A percentile compares a stretch with the other conserved stretches of the same genome.
These are phyloP conservation scores for Callorhinus ursinus DNA, from an alignment of 2,113 vertebrate genomes.

Conservation along the genomic window DNA sequence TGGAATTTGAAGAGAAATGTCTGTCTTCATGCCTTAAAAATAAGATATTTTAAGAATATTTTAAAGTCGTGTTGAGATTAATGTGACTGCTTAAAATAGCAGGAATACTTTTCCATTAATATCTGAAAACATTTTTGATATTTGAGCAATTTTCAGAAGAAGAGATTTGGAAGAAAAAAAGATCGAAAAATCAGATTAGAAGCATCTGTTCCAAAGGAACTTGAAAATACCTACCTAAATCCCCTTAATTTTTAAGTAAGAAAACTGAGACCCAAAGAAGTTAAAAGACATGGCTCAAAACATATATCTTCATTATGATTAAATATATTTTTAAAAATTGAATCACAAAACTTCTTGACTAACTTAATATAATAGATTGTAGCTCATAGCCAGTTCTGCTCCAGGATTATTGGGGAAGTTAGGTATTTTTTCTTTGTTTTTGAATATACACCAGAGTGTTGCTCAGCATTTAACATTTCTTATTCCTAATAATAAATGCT, in stretches of 20 bases:
- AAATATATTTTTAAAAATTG: background rate
- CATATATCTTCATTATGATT: background rate
- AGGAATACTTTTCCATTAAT: background rate
- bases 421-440: conserved; percentile 28
- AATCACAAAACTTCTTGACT: background rate
- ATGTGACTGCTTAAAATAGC: background rate
- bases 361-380: background rate
- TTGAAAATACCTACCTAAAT: background rate
- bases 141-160: background rate
- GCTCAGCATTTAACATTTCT: background rate
- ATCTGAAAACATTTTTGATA: background rate
- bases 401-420: background rate
- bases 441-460: background rate
- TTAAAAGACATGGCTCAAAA: background rate
- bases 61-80: conserved; percentile 27
- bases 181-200: conserved; percentile 1
- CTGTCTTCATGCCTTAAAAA: background rate
- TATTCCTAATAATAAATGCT: background rate
- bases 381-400: background rate
- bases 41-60: conserved; percentile 7
- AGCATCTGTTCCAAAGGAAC: background rate
- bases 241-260: background rate
- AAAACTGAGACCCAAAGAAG: background rate
- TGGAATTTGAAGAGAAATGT: background rate
- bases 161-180: background rate